Conservation (phyloP, 1,140 invertebrate species). For the Leptinotarsa defecta region DNA sequence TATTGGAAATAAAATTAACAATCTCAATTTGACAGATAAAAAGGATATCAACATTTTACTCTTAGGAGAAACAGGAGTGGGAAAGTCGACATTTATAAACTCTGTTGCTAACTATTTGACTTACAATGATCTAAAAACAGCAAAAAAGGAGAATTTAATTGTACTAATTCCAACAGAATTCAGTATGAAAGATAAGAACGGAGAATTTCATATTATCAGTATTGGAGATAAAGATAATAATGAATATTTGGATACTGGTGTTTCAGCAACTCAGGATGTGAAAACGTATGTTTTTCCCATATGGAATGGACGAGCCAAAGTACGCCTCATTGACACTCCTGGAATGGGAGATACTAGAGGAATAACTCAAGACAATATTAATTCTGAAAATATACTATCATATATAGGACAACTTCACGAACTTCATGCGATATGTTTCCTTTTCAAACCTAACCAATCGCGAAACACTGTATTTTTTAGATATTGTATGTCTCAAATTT, state of each 20-base stretch:
- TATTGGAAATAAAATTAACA: slow-evolving; percentile 15
- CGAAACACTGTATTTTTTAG: slow-evolving; percentile 44
- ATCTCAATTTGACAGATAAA: slow-evolving; percentile 30
- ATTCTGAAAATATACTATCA: slow-evolving; percentile 48
- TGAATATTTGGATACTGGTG: slow-evolving; percentile 41
- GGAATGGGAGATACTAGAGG: slow-evolving; percentile 49
- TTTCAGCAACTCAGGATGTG: slow-evolving; percentile 48
- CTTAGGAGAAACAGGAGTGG: slow-evolving; percentile 50
- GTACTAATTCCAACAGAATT: slow-evolving; percentile 48
- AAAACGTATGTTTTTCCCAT: slow-evolving; percentile 50
- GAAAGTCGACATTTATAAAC: slow-evolving; percentile 55
- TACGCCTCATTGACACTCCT: slow-evolving; percentile 49
- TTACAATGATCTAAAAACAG: slow-evolving; percentile 41
- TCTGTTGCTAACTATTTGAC: slow-evolving; percentile 51
- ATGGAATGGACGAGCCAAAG: slow-evolving; percentile 30
- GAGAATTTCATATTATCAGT: slow-evolving; percentile 26
- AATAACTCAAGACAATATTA: slow-evolving; percentile 45
- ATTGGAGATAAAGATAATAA: slow-evolving; percentile 46
- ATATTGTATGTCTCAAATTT: slow-evolving; percentile 49
- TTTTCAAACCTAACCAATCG: slow-evolving; percentile 47
- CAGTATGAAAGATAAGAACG: slow-evolving; percentile 42
- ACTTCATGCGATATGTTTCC: slow-evolving; percentile 49
- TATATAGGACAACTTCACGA: slow-evolving; percentile 43
- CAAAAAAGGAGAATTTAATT: slow-evolving; percentile 37
- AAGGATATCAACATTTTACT: slow-evolving; percentile 50